These are phyloP conservation scores for Calephelis nemesis DNA, from an alignment of 1,140 invertebrate genomes.

Conservation along the genomic window DNA sequence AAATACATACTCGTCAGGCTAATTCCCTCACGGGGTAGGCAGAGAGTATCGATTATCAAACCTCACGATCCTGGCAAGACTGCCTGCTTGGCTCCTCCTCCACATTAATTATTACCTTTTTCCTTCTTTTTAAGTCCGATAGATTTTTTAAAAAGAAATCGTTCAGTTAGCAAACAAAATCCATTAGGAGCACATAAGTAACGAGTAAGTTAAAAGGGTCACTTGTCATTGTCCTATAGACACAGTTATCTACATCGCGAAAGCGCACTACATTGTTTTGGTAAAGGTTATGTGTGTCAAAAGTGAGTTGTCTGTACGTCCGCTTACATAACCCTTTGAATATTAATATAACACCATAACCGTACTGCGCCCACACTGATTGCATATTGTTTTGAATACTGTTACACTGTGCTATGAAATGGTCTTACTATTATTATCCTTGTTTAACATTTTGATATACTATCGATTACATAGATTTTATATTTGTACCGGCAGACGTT, in stretches of 20 bases:
- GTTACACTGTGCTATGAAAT: constrained; percentile 3
- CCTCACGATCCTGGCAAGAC: too few relatives aligned
- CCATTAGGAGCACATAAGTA: constrained; percentile 3
- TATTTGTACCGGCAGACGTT: too few relatives aligned
- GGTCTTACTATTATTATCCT: constrained; percentile 1
- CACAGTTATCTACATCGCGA: constrained; percentile 17
- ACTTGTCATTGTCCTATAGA: constrained; percentile 16
- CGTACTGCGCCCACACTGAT: constrained; percentile 25
- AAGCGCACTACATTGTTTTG: constrained; percentile 25
- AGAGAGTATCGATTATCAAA: too few relatives aligned
- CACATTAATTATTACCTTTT: too few relatives aligned
- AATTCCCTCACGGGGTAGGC: too few relatives aligned
- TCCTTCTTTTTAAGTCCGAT: too few relatives aligned
- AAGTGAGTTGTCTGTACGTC: constrained; percentile 27
- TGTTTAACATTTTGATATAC: not conserved
- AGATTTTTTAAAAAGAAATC: not conserved
- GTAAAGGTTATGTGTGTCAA: constrained; percentile 33
- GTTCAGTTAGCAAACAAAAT: not conserved
- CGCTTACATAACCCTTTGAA: constrained; percentile 24
- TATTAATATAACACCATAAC: constrained; percentile 25
- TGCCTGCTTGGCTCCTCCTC: too few relatives aligned
- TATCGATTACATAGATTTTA: too few relatives aligned
- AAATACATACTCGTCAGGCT: too few relatives aligned
- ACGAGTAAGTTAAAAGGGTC: constrained; percentile 3
- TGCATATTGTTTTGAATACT: constrained; percentile 25